Evolutionary conservation across 2,888 invertebrate genomes (phyloP).

Genomic region (Stictocephala bisonia): DNA sequence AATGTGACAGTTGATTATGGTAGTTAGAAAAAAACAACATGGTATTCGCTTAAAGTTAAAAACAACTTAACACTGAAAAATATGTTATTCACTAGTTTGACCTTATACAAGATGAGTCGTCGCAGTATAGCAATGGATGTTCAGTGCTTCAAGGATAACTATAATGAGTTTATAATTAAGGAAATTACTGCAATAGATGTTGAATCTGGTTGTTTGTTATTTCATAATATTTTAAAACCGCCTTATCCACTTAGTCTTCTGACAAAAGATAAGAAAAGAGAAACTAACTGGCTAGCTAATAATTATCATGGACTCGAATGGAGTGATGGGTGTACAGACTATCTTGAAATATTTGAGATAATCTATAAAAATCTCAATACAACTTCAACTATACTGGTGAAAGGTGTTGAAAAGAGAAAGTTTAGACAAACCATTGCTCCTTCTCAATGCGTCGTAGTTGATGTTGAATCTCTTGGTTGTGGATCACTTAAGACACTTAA

Average conservation of each 20-base stretch:
- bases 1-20: conserved; percentile 53
- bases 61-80: too few relatives aligned
- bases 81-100: too few relatives aligned
- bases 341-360: not conserved
- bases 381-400: not conserved
- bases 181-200: not conserved
- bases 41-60: too few relatives aligned
- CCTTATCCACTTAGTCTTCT: not conserved
- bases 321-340: not conserved
- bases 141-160: conserved; percentile 6
- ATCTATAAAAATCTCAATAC: not conserved
- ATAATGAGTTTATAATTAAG: not conserved
- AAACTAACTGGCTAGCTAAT: not conserved
- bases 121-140: too few relatives aligned
- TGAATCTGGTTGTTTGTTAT: not conserved
- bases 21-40: conserved; percentile 38
- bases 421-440: not conserved
- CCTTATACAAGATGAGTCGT: too few relatives aligned
- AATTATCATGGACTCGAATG: not conserved
- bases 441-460: not conserved
- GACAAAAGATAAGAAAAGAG: not conserved
- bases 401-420: not conserved
- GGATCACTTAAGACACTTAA: not conserved
- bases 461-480: not conserved
- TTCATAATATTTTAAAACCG: not conserved